Evolutionary conservation across 2,888 invertebrate species (phyloP), one percentile per base, ranked within the genome.

Genomic region (Operophtera brumata): DNA sequence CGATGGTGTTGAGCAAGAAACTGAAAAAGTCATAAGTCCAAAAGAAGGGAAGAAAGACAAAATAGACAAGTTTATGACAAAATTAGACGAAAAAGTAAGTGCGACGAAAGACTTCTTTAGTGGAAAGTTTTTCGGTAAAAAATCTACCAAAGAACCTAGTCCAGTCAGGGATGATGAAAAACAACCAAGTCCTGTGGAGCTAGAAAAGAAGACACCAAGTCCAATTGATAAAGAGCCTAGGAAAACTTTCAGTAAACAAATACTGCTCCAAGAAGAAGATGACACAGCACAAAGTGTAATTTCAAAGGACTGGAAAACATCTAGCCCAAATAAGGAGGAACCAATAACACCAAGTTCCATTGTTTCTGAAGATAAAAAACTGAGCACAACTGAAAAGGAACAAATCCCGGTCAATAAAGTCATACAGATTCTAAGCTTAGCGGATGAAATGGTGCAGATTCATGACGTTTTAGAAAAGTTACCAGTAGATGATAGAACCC

Each of bases 1-100:
- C 70, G 75, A 77, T 76, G 75, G 74, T 67, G 66, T 59, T 34
- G 73, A 75, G 57, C 71, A 70, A 42, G 70, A 68, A 54, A 60
- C 67, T 30, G 70, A 67, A 47, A 69, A 66, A 32, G 64, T 59
- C 62, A 65, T 41, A 63, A 72, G 47, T 65, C 69, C 40, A 20
- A 62, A 57, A 59, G 52, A 39, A 41, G 42, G 48, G n/a, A 66
- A 59, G 32, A 61, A 57, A 48, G 62, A 65, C 6, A 62, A 62
- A 58, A 62, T 65, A n/a, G 73, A 74, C 44, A 71, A 71, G 50
- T 73, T 77, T 28, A 73, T 74, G 62, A 68, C 71, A 42, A 74
- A 76, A 61, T 66, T 77, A 42, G 77, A 76, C 57, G 74, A 77
- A 58, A 76, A 76, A 66, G 64, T 77, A 4, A 73, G 64, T 36